Evolutionary conservation across 2,113 vertebrate species (phyloP), one percentile per base, ranked within the genome.

Genomic region (Herpetotheres cachinnans): DNA sequence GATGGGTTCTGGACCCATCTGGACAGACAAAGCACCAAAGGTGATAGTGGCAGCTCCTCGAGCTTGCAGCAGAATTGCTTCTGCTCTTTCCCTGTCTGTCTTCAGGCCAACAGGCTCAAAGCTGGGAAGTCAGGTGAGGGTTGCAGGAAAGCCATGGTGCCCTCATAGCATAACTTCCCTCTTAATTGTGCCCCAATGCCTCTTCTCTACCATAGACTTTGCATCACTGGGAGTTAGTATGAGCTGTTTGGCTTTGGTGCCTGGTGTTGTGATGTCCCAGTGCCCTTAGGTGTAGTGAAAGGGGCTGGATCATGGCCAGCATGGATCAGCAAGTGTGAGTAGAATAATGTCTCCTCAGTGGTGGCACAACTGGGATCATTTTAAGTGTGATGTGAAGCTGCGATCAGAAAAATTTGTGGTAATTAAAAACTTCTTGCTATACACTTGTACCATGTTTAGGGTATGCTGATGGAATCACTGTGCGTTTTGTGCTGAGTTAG

Each of bases 101-200:
- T 55, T 50, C 38, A 73, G 16, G 27, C 4, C 50, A 80, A 47
- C 9, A 44, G 40, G 11, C 17, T 85, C 13, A 62, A 88, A 70
- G 18, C 18, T 79, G 13, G 16, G 44, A 63, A 34, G 30, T 40
- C 30, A 86, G 16, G 7, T 25, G 16, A 4, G 18, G 2, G 17
- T 34, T 84, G 13, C 14, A 71, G 61, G 40, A 78, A 56, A 61
- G 56, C 15, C 1, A 3, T 44, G 11, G 16, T 73, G 5, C 7
- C 26, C 17, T 8, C 14, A 17, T 7, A 73, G 38, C 21, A 71
- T 8, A 32, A 19, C 7, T 46, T 59, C 16, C 4, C 18, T 70
- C 29, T 73, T 71, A 34, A 30, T 10, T 76, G 11, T 11, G 0
- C 5, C 17, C 11, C 20, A 55, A 1, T 0, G 1, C 17, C 5